Percentiles rank a stretch among this genome's conserved stretches.
Conservation (phyloP, 2,888 invertebrate species). For the Hemithea aestivaria region DNA sequence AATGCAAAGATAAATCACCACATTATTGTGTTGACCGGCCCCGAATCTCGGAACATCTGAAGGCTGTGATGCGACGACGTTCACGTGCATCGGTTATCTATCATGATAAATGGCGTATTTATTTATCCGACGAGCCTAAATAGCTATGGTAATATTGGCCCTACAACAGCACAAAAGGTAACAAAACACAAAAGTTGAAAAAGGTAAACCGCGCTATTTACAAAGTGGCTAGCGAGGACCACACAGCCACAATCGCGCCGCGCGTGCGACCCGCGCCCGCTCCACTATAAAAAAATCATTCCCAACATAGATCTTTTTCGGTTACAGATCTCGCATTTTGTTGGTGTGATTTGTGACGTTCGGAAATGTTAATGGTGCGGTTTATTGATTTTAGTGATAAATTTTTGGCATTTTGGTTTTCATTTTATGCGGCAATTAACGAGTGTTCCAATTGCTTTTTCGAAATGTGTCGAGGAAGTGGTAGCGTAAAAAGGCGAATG, state of each 20-base stretch:
- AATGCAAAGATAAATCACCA: constrained; percentile 63
- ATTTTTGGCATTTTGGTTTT: constrained; percentile 28
- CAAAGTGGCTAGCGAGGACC: constrained; percentile 79
- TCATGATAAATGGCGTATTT: constrained; percentile 79
- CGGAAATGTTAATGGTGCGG: constrained; percentile 73
- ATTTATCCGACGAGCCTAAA: constrained; percentile 78
- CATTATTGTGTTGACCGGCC: constrained; percentile 56
- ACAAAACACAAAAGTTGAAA: constrained; percentile 80
- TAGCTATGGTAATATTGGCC: constrained; percentile 79
- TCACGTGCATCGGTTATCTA: constrained; percentile 75
- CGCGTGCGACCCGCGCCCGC: constrained; percentile 74
- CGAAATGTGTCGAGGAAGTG: constrained; percentile 30
- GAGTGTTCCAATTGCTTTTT: constrained; percentile 16
- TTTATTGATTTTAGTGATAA: constrained; percentile 51
- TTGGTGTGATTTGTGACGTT: constrained; percentile 78
- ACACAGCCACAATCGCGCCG: constrained; percentile 78
- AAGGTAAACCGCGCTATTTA: constrained; percentile 80
- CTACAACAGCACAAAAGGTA: constrained; percentile 79
- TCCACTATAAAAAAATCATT: constrained; percentile 67
- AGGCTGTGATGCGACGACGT: constrained; percentile 59
- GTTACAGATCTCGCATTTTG: constrained; percentile 77
- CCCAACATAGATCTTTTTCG: constrained; percentile 74
- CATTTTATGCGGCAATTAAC: constrained; percentile 24
- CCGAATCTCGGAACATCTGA: constrained; percentile 62
- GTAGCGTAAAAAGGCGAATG: constrained; percentile 59